Percentiles rank a stretch among this genome's conserved stretches.
phyloP scores from a whole-genome alignment of 35 echinoderm and acorn worm genomes.

The Heliocidaris tuberculata region DNA sequence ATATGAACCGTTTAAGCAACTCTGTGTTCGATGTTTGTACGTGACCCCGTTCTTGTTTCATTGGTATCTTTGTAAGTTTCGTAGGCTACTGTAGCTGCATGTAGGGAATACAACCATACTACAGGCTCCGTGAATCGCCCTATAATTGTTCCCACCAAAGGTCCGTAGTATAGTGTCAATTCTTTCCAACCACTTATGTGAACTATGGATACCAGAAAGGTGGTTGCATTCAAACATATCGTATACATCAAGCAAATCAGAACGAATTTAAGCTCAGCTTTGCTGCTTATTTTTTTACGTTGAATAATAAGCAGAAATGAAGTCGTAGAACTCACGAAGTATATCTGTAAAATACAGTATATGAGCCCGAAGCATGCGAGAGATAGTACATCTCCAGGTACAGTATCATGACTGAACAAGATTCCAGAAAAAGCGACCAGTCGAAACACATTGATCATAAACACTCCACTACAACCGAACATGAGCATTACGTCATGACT shows the following conservation, averaged over 20 bases:
- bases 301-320: background rate
- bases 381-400: background rate
- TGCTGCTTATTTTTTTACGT: background rate
- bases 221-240: background rate
- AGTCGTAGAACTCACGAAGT: background rate
- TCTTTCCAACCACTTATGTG: background rate
- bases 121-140: background rate
- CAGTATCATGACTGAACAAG: background rate
- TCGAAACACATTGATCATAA: background rate
- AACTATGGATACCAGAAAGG: background rate
- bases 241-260: background rate
- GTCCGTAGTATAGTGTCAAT: background rate
- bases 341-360: background rate
- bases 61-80: background rate
- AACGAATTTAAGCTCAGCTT: background rate
- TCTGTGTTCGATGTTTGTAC: background rate
- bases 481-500: background rate
- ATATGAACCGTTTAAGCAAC: background rate
- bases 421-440: background rate
- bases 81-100: background rate
- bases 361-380: background rate
- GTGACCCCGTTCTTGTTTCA: background rate
- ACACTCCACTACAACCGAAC: background rate
- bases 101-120: background rate
- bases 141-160: background rate